phyloP scores from a whole-genome alignment of 2,113 vertebrate genomes.

The Micronisus gabar region DNA sequence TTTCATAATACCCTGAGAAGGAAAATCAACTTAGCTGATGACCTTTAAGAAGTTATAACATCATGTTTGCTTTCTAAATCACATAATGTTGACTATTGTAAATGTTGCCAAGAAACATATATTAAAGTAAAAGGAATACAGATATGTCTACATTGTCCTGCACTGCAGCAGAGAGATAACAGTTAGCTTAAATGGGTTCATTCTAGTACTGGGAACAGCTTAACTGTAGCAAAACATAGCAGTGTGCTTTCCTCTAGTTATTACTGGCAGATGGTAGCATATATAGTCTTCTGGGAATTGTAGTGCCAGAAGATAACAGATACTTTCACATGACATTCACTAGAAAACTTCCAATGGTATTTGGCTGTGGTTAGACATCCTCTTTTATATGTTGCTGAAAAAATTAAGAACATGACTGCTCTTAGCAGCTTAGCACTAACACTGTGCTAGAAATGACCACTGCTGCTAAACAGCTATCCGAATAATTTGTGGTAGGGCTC shows the following conservation, averaged over 20 bases:
- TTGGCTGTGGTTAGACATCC: neutral
- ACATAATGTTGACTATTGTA: slow-evolving; percentile 27
- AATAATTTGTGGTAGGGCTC: neutral
- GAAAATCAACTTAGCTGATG: slow-evolving; percentile 27
- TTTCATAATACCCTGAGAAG: slow-evolving; percentile 13
- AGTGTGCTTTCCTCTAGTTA: neutral
- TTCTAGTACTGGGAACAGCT: slow-evolving; percentile 10
- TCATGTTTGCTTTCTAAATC: slow-evolving; percentile 51
- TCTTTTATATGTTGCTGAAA: neutral
- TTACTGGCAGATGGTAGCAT: slow-evolving; percentile 25
- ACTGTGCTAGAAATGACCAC: neutral
- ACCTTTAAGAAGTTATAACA: neutral
- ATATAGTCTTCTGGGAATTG: neutral
- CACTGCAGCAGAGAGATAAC: slow-evolving; percentile 42
- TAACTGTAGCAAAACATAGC: neutral
- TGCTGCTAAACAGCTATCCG: neutral
- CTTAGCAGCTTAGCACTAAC: neutral
- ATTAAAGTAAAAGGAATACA: slow-evolving; percentile 38
- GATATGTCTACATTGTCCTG: slow-evolving; percentile 15
- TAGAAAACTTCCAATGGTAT: neutral
- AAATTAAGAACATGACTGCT: neutral
- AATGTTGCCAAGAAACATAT: slow-evolving; percentile 12
- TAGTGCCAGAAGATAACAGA: slow-evolving; percentile 6
- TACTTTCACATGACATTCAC: slow-evolving; percentile 29
- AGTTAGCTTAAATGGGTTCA: slow-evolving; percentile 14